phyloP scores from a whole-genome alignment of 2,797 vertebrate genomes.

The Pogonophryne albipinna region DNA sequence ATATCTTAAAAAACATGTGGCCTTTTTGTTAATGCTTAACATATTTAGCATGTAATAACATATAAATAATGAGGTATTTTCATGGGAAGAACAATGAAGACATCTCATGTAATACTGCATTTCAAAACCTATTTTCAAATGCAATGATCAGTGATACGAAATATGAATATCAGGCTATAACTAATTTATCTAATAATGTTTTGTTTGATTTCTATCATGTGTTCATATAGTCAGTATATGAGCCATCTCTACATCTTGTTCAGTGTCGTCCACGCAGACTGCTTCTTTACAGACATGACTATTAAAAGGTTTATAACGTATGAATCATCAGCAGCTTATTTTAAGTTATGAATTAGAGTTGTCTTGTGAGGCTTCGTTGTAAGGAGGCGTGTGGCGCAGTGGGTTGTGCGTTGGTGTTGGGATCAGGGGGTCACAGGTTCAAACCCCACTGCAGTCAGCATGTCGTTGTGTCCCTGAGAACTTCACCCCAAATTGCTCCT shows the following conservation, averaged over 20 bases:
- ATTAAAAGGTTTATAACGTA: background rate
- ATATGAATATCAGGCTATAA: background rate
- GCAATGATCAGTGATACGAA: background rate
- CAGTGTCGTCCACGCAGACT: background rate
- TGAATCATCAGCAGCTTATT: background rate
- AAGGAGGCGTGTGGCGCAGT: too few relatives aligned
- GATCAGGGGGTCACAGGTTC: too few relatives aligned
- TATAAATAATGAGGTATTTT: background rate
- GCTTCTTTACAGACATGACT: background rate
- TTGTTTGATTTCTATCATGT: background rate
- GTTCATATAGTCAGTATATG: too few relatives aligned
- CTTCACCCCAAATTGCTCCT: too few relatives aligned
- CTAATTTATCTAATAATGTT: background rate
- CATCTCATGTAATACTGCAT: background rate
- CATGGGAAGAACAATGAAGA: background rate
- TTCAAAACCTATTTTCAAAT: background rate
- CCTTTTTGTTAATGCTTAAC: background rate
- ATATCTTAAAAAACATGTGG: background rate
- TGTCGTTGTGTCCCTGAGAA: too few relatives aligned
- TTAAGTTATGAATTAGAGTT: background rate
- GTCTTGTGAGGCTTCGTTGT: background rate
- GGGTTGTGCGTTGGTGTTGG: too few relatives aligned
- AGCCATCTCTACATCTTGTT: background rate
- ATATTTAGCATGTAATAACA: background rate
- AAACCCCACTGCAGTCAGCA: too few relatives aligned